Evolutionary conservation across 2,888 invertebrate genomes (phyloP).

Genomic region (Pharmacophagus antenor): DNA sequence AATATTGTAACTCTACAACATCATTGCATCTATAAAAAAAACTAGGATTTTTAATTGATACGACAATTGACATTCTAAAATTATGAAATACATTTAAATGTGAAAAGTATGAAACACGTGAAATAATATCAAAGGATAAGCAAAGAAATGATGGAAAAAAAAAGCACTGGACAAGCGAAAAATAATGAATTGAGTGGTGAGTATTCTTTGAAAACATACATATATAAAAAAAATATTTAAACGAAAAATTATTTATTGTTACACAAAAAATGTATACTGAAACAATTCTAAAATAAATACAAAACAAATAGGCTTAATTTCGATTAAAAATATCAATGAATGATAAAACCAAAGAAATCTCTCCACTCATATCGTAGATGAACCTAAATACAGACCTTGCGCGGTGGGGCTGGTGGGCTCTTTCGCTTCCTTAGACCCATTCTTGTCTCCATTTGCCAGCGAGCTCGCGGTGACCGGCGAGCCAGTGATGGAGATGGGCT

Average conservation of each 20-base stretch:
- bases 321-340: too few species aligned
- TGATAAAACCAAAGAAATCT: conserved; percentile 15
- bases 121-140: conserved; percentile 52
- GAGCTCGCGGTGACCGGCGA: conserved; percentile 34
- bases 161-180: conserved; percentile 46
- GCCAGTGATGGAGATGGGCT: conserved; percentile 56
- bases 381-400: conserved; percentile 64
- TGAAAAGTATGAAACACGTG: conserved; percentile 45
- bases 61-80: conserved; percentile 3
- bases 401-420: conserved; percentile 45
- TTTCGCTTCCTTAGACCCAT: conserved; percentile 80
- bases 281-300: neutral
- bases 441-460: conserved; percentile 60
- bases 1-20: neutral
- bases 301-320: neutral
- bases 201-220: neutral
- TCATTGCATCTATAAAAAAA: neutral
- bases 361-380: conserved; percentile 30
- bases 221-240: too few species aligned
- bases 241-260: too few species aligned
- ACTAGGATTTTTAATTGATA: neutral
- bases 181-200: conserved; percentile 31
- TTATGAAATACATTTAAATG: too few species aligned
- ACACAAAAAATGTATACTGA: neutral
- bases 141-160: conserved; percentile 46